A percentile compares a stretch with the other conserved stretches of the same genome.
Conservation (phyloP, 2,888 invertebrate species). For the Synergus itoensis region DNA sequence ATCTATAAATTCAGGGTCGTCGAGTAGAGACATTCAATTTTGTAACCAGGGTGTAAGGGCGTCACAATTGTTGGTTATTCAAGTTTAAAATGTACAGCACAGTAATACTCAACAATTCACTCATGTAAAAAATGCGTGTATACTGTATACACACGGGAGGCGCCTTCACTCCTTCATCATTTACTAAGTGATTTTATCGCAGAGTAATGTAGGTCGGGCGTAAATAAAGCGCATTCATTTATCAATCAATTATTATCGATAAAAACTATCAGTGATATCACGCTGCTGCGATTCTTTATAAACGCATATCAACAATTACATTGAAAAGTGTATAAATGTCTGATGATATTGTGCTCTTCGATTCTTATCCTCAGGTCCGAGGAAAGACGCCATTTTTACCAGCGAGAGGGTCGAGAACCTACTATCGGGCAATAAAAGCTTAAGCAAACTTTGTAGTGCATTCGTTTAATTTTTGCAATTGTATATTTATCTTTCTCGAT, state of each 20-base stretch:
- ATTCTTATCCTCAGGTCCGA: slow-evolving; percentile 10
- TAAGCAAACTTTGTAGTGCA: slow-evolving; percentile 41
- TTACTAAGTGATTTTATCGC: slow-evolving; percentile 67
- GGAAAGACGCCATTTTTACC: slow-evolving; percentile 45
- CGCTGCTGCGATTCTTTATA: slow-evolving; percentile 8
- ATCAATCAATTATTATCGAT: slow-evolving; percentile 75
- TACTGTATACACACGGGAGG: background rate
- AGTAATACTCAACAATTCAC: background rate
- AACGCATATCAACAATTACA: background rate
- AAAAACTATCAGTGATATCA: slow-evolving; percentile 66
- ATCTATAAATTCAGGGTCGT: slow-evolving; percentile 1
- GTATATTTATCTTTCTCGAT: background rate
- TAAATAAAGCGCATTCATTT: slow-evolving; percentile 70
- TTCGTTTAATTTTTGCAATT: background rate
- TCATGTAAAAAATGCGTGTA: background rate
- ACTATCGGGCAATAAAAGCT: slow-evolving; percentile 56
- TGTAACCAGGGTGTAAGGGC: background rate
- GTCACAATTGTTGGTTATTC: background rate
- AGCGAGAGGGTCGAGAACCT: slow-evolving; percentile 58
- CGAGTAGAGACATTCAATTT: background rate
- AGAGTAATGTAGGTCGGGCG: slow-evolving; percentile 76
- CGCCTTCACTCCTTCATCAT: slow-evolving; percentile 17
- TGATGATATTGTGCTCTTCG: slow-evolving; percentile 45
- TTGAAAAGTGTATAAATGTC: slow-evolving; percentile 22
- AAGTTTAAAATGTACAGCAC: background rate